Conservation (phyloP, 2,888 invertebrate genomes). For the Aspidiotus destructor region DNA sequence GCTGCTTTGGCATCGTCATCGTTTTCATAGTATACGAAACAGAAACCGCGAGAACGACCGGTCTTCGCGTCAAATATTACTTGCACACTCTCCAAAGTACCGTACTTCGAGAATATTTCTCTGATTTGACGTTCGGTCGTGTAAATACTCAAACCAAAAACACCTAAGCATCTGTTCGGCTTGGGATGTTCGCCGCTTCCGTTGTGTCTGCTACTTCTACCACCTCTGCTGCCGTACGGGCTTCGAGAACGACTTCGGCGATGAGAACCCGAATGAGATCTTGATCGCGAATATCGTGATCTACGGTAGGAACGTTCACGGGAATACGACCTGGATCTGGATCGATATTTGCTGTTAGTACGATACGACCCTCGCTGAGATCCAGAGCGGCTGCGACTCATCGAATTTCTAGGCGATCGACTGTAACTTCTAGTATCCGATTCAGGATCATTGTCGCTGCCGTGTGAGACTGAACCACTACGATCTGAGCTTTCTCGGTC, state of each 20-base stretch:
- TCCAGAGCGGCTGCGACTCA: slow-evolving; percentile 20
- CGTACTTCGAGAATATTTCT: slow-evolving; percentile 85
- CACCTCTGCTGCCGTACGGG: slow-evolving; percentile 14
- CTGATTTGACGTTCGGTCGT: slow-evolving; percentile 87
- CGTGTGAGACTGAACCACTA: slow-evolving; percentile 15
- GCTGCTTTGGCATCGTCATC: slow-evolving; percentile 84
- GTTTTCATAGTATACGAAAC: slow-evolving; percentile 86
- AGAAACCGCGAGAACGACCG: slow-evolving; percentile 88
- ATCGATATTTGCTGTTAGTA: slow-evolving; percentile 18
- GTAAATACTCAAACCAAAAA: slow-evolving; percentile 87
- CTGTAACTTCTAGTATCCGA: slow-evolving; percentile 23
- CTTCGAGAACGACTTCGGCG: slow-evolving; percentile 22
- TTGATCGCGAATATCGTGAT: slow-evolving; percentile 26
- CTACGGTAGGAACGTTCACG: slow-evolving; percentile 21
- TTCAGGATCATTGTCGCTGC: slow-evolving; percentile 20
- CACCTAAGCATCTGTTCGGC: slow-evolving; percentile 80
- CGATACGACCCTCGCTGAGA: slow-evolving; percentile 14
- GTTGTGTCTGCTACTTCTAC: slow-evolving; percentile 12
- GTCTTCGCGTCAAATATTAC: slow-evolving; percentile 92
- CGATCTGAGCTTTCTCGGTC: slow-evolving; percentile 29
- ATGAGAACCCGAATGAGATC: slow-evolving; percentile 22
- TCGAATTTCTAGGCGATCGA: slow-evolving; percentile 18
- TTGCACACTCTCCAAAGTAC: slow-evolving; percentile 83
- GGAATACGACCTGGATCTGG: slow-evolving; percentile 12
- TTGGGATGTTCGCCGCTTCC: slow-evolving; percentile 62